Base-by-base conservation (phyloP, 37 sponge, comb jelly and placozoan species). In the Ianthella basta region DNA sequence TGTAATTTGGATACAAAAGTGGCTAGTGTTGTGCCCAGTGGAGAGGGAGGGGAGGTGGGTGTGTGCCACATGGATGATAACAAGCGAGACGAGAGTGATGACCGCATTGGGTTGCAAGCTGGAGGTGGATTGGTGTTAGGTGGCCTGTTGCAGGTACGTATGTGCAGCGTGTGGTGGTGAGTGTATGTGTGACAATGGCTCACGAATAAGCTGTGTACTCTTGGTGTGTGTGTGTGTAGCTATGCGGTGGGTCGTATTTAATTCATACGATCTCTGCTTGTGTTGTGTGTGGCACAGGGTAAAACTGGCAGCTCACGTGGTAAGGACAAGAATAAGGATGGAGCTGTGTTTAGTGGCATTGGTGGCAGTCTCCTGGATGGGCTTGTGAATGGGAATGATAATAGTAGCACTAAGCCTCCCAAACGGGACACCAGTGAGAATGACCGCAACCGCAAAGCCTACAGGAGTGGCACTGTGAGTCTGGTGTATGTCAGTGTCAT, bases 351-450 rank as follows among this genome's bases (percentile, higher is more conserved):
- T 32, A 39, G 65, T 79, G 80, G 77, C 56, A 18, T 55, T 72
- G 56, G 5, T 63, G 10, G 53, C 72, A 36, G 44, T 39, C 35
- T 39, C 34, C 67, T 68, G 23, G 15, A n/a, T 20, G 50, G 86
- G 83, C 33, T 34, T 30, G 18, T 24, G 29, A 39, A 69, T 8
- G 34, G 15, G 15, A n/a, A n/a, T 54, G 14, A 25, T 56, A 13
- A 33, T 13, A n/a, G 32, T 32, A 37, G 60, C 53, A 70, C 54
- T 14, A 56, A 56, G 21, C 16, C 55, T 38, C 55, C 34, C 16
- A 50, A 70, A 8, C 50, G 60, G 55, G 85, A 84, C 78, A 75
- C 78, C 20, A 75, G 78, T 75, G 78, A 75, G 39, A 41, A 75
- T 14, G 25, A 41, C 40, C 78, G 78, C 18, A 50, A 75, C 54